phyloP scores from a whole-genome alignment of 2,888 invertebrate genomes.

The Aphidoletes aphidimyza region DNA sequence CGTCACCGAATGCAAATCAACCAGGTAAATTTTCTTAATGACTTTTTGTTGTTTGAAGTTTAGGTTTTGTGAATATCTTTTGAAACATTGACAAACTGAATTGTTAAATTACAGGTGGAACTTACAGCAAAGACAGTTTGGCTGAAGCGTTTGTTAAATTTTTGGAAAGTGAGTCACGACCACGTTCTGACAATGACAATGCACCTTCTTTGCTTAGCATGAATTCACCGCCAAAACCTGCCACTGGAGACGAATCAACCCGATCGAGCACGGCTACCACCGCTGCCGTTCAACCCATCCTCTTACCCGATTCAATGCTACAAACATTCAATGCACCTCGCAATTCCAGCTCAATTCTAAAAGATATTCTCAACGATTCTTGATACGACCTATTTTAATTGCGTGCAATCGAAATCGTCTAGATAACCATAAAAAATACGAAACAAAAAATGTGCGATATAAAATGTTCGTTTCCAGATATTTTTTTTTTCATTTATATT shows the following conservation, averaged over 20 bases:
- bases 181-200: conserved; percentile 60
- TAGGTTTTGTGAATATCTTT: too few relatives aligned
- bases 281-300: conserved; percentile 60
- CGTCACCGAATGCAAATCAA: background rate
- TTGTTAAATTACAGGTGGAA: conserved; percentile 57
- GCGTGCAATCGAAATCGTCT: conserved; percentile 40
- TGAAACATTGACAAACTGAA: too few relatives aligned
- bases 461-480: background rate
- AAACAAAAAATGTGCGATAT: background rate
- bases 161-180: conserved; percentile 66
- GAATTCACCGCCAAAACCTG: conserved; percentile 6
- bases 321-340: conserved; percentile 64
- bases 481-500: background rate
- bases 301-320: conserved; percentile 62
- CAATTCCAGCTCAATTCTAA: conserved; percentile 67
- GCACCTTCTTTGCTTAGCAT: conserved; percentile 64
- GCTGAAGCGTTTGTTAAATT: conserved; percentile 66
- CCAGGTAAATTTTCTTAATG: too few relatives aligned
- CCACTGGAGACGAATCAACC: background rate
- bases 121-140: conserved; percentile 63
- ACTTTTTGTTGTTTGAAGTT: background rate
- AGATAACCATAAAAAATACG: background rate
- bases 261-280: conserved; percentile 52
- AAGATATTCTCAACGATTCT: conserved; percentile 66
- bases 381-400: conserved; percentile 57